A percentile compares a stretch with the other conserved stretches of the same genome.
phyloP scores from a whole-genome alignment of 53 echinoderm and acorn worm species.

The Temnopleurus reevesii region DNA sequence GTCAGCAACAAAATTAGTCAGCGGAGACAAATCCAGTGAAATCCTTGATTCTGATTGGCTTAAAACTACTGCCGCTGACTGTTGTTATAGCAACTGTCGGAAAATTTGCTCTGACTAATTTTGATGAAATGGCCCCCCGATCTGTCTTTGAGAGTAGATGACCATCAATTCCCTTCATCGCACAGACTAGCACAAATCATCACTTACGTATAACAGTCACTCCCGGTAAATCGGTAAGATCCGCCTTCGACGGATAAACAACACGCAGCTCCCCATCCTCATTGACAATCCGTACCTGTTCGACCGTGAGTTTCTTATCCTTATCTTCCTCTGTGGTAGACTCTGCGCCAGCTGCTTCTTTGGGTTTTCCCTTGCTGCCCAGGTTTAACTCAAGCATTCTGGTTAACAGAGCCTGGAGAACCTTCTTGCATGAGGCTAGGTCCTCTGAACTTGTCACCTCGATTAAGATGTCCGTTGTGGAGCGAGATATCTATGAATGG shows the following conservation, averaged over 20 bases:
- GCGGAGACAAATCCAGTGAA: too few relatives aligned
- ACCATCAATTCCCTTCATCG: too few relatives aligned
- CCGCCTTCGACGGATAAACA: conserved; percentile 82
- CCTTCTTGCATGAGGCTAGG: conserved; percentile 83
- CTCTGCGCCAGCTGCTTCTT: conserved; percentile 25
- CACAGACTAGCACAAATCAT: too few relatives aligned
- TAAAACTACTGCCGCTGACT: too few relatives aligned
- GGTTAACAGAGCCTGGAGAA: conserved; percentile 82
- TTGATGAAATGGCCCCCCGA: too few relatives aligned
- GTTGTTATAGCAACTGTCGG: too few relatives aligned
- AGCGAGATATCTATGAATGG: conserved; percentile 83
- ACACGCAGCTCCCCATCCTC: conserved; percentile 76
- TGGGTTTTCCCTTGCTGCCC: background rate
- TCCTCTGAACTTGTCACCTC: conserved; percentile 93
- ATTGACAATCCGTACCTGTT: conserved; percentile 76
- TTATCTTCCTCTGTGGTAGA: conserved; percentile 12
- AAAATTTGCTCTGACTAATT: too few relatives aligned
- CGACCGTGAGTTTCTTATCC: conserved; percentile 37
- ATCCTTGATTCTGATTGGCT: too few relatives aligned
- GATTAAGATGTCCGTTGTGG: conserved; percentile 78
- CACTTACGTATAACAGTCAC: conserved; percentile 20
- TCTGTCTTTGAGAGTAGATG: too few relatives aligned
- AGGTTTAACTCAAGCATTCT: conserved; percentile 76
- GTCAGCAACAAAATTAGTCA: too few relatives aligned
- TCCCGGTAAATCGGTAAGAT: conserved; percentile 63